Base-by-base conservation (phyloP, 2,888 invertebrate genomes). In the Teleogryllus oceanicus region DNA sequence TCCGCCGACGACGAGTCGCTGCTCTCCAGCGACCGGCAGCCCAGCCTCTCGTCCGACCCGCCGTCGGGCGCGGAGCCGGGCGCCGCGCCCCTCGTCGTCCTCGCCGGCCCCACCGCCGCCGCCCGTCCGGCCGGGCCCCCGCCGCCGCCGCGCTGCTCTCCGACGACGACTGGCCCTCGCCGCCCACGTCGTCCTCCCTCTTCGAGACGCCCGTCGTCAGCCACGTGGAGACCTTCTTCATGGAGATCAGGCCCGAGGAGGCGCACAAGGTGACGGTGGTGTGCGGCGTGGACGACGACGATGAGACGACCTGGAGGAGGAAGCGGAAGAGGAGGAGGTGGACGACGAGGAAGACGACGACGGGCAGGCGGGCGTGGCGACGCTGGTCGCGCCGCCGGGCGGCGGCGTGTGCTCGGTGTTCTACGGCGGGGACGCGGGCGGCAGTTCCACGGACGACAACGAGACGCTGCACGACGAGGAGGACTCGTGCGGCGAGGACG, bases 1-100 rank as follows among this genome's bases (percentile, higher is more conserved):
- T 95, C 95, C 86, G 90, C 94, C 83, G 94, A 94, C 83, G 95
- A 95, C 85, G 95, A 95, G 86, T 94, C 94, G 0, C 88, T 94
- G 51, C 92, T 93, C 82, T 95, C 95, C 0, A 95, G 94, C 84
- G 95, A 95, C 86, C 94, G 94, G 85, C 95, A 95, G 86, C 94
- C 93, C 18, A 95, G 95, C 85, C 88, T 95, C 49, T 95, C 95
- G 84, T 95, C 95, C 0, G 95, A 95, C 86, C 94, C 95, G 0
- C 93, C 94, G 1, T 93, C 93, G 84, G 91, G 93, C 84, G 92
- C 80, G 24, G 78, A 75, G 16, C 78, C 20, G 20, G 80, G 37
- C n/a, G 50, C 76, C 49, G 75, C 76, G 24, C 50, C 62, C 13
- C 24, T 76, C 76, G 24, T 21, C n/a, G 74, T 18, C 20, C 78